Conservation (phyloP, 2,113 vertebrate genomes). For the Colaptes auratus region DNA sequence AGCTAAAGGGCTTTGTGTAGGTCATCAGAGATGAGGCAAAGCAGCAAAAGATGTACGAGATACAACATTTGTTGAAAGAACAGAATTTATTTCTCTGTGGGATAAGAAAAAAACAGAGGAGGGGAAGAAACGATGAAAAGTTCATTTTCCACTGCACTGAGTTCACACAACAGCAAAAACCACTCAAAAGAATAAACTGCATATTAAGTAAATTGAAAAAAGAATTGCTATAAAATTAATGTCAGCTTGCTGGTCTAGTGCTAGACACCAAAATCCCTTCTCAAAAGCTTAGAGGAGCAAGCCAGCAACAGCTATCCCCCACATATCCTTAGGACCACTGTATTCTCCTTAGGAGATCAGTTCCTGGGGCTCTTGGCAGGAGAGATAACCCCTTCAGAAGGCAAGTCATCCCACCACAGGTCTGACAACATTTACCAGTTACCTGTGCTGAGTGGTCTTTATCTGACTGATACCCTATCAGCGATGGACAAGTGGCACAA, state of each 20-base stretch:
- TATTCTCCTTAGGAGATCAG: accelerated
- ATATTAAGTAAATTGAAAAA: constrained; percentile 15
- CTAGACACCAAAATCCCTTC: not conserved
- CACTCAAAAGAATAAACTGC: constrained; percentile 38
- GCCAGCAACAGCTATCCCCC: not conserved
- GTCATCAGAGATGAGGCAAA: not conserved
- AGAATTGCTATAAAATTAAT: constrained; percentile 20
- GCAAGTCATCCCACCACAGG: not conserved
- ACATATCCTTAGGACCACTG: accelerated
- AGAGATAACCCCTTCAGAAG: not conserved
- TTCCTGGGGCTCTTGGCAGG: not conserved
- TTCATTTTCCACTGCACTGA: not conserved
- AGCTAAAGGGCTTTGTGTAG: not conserved
- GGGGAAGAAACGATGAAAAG: not conserved
- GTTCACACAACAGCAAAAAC: constrained; percentile 36
- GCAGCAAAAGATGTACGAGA: not conserved
- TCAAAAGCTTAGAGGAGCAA: not conserved
- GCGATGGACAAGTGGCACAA: not conserved
- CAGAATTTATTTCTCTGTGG: not conserved
- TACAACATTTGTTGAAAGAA: not conserved
- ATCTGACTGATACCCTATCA: constrained; percentile 59
- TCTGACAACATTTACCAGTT: not conserved
- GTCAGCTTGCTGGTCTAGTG: not conserved
- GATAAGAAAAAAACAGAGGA: not conserved
- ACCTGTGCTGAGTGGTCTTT: constrained; percentile 47